Evolutionary conservation across 1,140 invertebrate genomes (phyloP).

Genomic region (Solen grandis): DNA sequence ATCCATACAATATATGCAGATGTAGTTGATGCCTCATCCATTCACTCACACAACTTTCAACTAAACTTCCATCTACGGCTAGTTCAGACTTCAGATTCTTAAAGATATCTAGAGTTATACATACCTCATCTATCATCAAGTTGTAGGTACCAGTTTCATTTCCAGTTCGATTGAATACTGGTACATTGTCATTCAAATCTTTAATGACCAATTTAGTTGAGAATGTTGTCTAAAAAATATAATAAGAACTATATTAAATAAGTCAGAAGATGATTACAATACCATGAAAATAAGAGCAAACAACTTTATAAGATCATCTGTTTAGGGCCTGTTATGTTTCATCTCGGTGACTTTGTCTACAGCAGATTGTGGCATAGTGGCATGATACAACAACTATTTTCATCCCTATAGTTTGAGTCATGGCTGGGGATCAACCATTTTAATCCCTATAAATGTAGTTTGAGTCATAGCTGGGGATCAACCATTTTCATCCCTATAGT

Average conservation of each 20-base stretch:
- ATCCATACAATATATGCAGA: not conserved
- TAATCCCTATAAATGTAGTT: too few relatives aligned
- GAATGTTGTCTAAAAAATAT: not conserved
- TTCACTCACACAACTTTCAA: too few relatives aligned
- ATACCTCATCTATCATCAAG: constrained; percentile 19
- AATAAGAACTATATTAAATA: too few relatives aligned
- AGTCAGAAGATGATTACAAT: not conserved
- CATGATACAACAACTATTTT: not conserved
- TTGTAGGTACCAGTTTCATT: constrained; percentile 4
- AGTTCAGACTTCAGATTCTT: not conserved
- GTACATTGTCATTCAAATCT: constrained; percentile 42
- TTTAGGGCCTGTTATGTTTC: not conserved
- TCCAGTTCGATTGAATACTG: not conserved
- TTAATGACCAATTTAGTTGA: not conserved
- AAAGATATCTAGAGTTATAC: not conserved
- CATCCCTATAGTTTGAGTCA: not conserved
- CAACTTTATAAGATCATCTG: not conserved
- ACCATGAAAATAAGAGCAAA: not conserved
- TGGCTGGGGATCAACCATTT: too few relatives aligned
- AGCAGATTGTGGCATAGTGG: too few relatives aligned
- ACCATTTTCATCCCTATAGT: too few relatives aligned
- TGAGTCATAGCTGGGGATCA: too few relatives aligned
- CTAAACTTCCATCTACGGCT: too few relatives aligned
- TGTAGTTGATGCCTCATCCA: too few relatives aligned
- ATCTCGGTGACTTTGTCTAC: not conserved